Evolutionary conservation across 2,888 invertebrate genomes (phyloP).

Genomic region (Acleris laterana): DNA sequence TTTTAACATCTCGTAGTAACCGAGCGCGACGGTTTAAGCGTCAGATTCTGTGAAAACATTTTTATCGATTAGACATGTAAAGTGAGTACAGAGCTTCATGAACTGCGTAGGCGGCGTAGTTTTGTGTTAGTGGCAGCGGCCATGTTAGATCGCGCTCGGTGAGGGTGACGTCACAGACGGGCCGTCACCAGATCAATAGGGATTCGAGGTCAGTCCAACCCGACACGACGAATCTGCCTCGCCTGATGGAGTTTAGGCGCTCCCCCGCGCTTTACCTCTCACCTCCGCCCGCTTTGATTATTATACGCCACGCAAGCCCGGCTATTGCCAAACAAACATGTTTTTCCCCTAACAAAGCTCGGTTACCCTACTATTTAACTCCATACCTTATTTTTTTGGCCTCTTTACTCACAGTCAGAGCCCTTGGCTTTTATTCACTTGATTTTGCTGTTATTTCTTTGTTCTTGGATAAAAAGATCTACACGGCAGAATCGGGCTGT

Average conservation of each 20-base stretch:
- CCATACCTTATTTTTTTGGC: no score
- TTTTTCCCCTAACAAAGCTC: conserved; percentile 29
- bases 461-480: no score
- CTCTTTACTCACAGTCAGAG: no score
- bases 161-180: conserved; percentile 65
- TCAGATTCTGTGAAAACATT: neutral
- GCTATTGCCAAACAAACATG: conserved; percentile 29
- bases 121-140: conserved; percentile 36
- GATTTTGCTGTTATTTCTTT: no score
- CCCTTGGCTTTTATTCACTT: no score
- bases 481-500: no score
- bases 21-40: no score
- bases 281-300: conserved; percentile 37
- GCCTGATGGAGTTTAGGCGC: conserved; percentile 52
- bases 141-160: conserved; percentile 54
- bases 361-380: conserved; percentile 21
- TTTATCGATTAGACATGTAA: conserved; percentile 19
- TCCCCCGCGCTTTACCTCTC: conserved; percentile 43
- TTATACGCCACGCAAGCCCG: conserved; percentile 30
- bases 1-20: no score
- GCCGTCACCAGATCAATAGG: conserved; percentile 77
- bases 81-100: conserved; percentile 22
- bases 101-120: conserved; percentile 36
- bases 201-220: conserved; percentile 74
- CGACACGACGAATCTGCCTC: conserved; percentile 58